Evolutionary conservation across 2,797 vertebrate genomes (phyloP).

Genomic region (Adrianichthys oophorus): DNA sequence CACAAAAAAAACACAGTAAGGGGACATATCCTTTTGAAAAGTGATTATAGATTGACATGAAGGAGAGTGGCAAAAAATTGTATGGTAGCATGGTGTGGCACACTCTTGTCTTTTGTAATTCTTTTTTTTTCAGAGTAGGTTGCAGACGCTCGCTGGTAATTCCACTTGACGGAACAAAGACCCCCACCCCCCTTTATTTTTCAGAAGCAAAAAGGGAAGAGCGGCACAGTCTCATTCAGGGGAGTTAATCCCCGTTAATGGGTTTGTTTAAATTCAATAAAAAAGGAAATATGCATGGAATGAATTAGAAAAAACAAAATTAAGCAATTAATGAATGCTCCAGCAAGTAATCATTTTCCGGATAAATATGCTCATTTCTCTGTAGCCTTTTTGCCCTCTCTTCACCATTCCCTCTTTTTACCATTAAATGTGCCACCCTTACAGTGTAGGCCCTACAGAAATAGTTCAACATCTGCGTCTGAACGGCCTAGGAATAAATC

Average conservation of each 20-base stretch:
- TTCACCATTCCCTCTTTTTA: neutral
- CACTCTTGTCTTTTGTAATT: constrained; percentile 69
- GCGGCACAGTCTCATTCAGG: constrained; percentile 78
- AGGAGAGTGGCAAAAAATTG: constrained; percentile 46
- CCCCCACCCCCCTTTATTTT: constrained; percentile 29
- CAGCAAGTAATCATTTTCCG: constrained; percentile 71
- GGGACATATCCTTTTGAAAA: constrained; percentile 58
- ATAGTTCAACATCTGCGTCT: too few relatives aligned
- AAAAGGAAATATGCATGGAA: constrained; percentile 67
- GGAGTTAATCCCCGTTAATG: constrained; percentile 80
- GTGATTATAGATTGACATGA: constrained; percentile 65
- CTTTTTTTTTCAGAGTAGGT: constrained; percentile 62
- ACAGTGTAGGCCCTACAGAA: neutral
- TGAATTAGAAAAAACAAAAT: constrained; percentile 65
- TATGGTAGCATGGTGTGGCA: constrained; percentile 47
- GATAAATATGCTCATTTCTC: constrained; percentile 73
- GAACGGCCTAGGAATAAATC: too few relatives aligned
- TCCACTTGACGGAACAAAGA: constrained; percentile 74
- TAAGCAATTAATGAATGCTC: constrained; percentile 76
- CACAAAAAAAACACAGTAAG: constrained; percentile 29
- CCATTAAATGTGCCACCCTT: constrained; percentile 22
- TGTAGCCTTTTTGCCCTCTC: neutral
- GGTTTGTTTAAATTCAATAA: constrained; percentile 82
- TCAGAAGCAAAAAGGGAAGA: constrained; percentile 70
- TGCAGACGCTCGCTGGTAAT: constrained; percentile 66